These are phyloP conservation scores for Mimumesa dahlbomi DNA, from an alignment of 2,888 invertebrate genomes.

Conservation along the genomic window DNA sequence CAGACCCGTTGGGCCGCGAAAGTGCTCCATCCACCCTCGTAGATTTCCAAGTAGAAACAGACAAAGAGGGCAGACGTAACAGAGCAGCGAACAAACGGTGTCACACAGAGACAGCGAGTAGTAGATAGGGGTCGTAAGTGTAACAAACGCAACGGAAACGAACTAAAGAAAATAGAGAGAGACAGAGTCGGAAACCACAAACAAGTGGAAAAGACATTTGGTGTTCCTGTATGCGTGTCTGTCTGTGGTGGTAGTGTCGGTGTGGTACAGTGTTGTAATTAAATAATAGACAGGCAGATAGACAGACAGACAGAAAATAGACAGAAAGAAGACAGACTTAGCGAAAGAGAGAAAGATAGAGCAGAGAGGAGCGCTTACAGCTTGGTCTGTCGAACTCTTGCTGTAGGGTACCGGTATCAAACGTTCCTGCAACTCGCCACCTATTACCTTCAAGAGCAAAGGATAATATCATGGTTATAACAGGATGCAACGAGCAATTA, in stretches of 20 bases:
- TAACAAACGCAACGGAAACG: constrained; percentile 82
- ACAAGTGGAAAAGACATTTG: not conserved
- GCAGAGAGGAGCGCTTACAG: constrained; percentile 92
- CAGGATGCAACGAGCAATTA: constrained; percentile 76
- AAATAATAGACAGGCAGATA: constrained; percentile 39
- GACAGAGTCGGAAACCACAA: not conserved
- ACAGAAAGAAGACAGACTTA: constrained; percentile 56
- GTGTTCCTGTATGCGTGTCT: not conserved
- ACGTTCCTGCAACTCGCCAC: constrained; percentile 99
- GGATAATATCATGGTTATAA: constrained; percentile 82
- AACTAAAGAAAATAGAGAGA: constrained; percentile 24
- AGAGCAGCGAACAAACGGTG: constrained; percentile 70
- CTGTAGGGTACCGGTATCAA: constrained; percentile 99
- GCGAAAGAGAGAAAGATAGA: constrained; percentile 80
- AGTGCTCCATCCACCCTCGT: no score
- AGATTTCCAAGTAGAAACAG: no score
- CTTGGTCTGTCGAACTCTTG: constrained; percentile 99
- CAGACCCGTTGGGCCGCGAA: no score
- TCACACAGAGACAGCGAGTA: constrained; percentile 44
- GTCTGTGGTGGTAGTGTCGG: constrained; percentile 10
- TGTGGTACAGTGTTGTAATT: constrained; percentile 28
- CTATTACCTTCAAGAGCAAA: constrained; percentile 99
- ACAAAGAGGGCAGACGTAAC: constrained; percentile 62
- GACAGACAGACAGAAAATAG: constrained; percentile 42
- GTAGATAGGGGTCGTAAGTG: constrained; percentile 9